Base-by-base conservation (phyloP, 2,888 invertebrate genomes). In the Trachelus troglodyta region DNA sequence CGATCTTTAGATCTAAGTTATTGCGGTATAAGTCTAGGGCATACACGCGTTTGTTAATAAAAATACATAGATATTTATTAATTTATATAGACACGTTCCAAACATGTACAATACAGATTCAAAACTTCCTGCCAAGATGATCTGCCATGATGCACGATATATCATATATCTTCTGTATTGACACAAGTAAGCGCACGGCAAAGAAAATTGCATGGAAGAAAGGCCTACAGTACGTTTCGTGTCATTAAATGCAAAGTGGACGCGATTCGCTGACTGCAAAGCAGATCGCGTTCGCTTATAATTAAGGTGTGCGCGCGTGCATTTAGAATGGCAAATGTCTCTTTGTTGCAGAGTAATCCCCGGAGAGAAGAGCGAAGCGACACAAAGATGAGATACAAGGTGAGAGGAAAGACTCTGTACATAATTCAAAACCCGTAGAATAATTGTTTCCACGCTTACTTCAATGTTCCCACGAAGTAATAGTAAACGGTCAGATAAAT, bases 321-420 rank as follows among this genome's bases (percentile, higher is more conserved):
- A 56, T 56, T 56, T 56, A 56, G 40, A 56, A 56, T 56, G 40
- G 40, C 40, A 71, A 77, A 79, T 80, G 76, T 74, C 81, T 76
- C 81, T 87, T 83, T 87, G 85, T 85, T 87, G 75, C 85, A 88
- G 87, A 69, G 76, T 30, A 73, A 73, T 40, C 69, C 76, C 37
- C 2, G 30, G 30, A 71, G 34, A 34, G 74, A 68, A 75, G 76
- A 69, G 34, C 30, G 73, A 69, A 81, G 69, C 69, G 75, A 34
- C 77, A 74, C 81, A 75, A 87, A 84, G 80, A 90, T 90, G 90
- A 87, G 86, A 79, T 89, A 90, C 83, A 89, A 90, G 89, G 90
- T 90, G 82, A 89, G 87, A 35, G 30, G 56, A 78, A 3, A 34
- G 15, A 23, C 40, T 40, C 4, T 15, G 40, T 56, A 56, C 9